These are phyloP conservation scores for Orestias chungarensis DNA, from an alignment of 2,797 vertebrate genomes.

Conservation along the genomic window DNA sequence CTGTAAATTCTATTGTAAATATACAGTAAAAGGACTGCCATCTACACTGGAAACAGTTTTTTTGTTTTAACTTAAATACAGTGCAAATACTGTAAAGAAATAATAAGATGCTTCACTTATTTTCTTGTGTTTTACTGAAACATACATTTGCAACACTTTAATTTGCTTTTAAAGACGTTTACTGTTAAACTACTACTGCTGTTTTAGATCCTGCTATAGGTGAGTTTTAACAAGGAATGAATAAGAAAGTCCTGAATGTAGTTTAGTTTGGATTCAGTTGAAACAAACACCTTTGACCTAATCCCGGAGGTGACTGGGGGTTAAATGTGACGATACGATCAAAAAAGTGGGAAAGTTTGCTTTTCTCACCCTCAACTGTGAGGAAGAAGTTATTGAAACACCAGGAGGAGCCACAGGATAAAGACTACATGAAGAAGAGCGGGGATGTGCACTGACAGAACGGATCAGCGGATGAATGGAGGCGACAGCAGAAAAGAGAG, in stretches of 20 bases:
- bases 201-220: neutral
- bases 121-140: too few relatives aligned
- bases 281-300: constrained; percentile 30
- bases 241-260: neutral
- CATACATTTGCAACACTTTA: too few relatives aligned
- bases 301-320: constrained; percentile 1
- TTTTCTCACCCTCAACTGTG: constrained; percentile 69
- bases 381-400: constrained; percentile 46
- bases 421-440: constrained; percentile 44
- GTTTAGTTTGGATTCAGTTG: neutral
- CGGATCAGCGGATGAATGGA: constrained; percentile 47
- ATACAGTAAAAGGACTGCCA: too few relatives aligned
- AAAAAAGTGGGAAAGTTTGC: constrained; percentile 72
- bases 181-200: too few relatives aligned
- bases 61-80: too few relatives aligned
- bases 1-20: too few relatives aligned
- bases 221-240: too few relatives aligned
- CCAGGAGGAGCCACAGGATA: constrained; percentile 45
- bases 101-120: too few relatives aligned
- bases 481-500: constrained; percentile 33
- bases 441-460: constrained; percentile 20
- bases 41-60: too few relatives aligned
- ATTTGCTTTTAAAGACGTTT: too few relatives aligned
- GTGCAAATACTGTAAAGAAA: too few relatives aligned
- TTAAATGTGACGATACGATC: constrained; percentile 18